Percentiles rank a stretch among this genome's conserved stretches.
These are phyloP conservation scores for Caenorhabditis brenneri DNA, from an alignment of 1,140 invertebrate species.

Conservation along the genomic window DNA sequence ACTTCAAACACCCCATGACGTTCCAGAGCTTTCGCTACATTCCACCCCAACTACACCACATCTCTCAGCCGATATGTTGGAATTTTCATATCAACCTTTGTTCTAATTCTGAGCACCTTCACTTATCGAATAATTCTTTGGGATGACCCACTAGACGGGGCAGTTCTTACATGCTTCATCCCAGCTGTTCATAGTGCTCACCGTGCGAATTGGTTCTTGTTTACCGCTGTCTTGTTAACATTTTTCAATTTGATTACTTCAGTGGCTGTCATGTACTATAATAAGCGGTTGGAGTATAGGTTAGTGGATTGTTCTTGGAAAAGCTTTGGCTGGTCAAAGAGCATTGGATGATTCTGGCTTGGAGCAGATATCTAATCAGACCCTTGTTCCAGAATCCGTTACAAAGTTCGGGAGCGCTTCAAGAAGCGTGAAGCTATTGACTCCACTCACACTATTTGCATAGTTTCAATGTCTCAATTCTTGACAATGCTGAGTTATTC, in stretches of 20 bases:
- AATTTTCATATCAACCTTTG: neutral
- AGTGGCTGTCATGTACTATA: neutral
- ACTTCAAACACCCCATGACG: no score
- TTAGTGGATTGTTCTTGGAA: neutral
- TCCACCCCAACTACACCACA: neutral
- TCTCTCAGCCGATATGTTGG: neutral
- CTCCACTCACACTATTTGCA: neutral
- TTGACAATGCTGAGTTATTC: neutral
- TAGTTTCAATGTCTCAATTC: neutral
- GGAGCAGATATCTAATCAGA: neutral
- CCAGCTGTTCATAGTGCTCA: neutral
- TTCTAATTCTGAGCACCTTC: neutral
- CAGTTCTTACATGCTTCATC: neutral
- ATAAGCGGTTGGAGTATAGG: constrained; percentile 8
- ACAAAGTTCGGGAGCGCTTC: neutral
- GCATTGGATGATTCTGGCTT: neutral
- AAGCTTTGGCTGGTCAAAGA: neutral
- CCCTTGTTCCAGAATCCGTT: neutral
- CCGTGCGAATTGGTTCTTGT: neutral
- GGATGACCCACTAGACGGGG: neutral
- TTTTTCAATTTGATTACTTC: constrained; percentile 8
- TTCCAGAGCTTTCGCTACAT: neutral
- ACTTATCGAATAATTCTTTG: neutral
- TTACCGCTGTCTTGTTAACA: neutral
- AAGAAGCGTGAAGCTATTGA: neutral